Evolutionary conservation across 1,140 invertebrate genomes (phyloP).

Genomic region (Pseudomyrmex sp.): DNA sequence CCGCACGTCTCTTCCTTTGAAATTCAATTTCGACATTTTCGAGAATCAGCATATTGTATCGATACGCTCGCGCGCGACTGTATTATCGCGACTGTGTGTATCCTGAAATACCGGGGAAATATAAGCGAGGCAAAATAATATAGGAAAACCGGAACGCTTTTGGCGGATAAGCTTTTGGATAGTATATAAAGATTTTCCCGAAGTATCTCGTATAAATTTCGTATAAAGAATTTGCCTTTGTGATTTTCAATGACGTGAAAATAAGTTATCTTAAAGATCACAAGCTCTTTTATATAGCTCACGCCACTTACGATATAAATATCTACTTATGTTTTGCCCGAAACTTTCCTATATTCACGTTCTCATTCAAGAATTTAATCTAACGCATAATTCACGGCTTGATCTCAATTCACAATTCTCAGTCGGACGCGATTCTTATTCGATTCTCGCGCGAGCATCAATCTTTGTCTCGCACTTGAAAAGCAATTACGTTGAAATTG

Average conservation of each 20-base stretch:
- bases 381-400: conserved; percentile 51
- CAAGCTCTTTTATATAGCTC: neutral
- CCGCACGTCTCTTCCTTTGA: conserved; percentile 38
- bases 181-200: conserved; percentile 24
- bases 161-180: conserved; percentile 16
- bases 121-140: conserved; percentile 24
- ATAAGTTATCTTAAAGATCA: neutral
- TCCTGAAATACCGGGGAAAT: conserved; percentile 29
- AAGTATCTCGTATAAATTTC: conserved; percentile 29
- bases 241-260: neutral
- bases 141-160: conserved; percentile 12
- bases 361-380: conserved; percentile 40
- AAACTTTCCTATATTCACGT: conserved; percentile 5
- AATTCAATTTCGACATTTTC: conserved; percentile 55
- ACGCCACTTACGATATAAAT: neutral
- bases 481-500: conserved; percentile 62
- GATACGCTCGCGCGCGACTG: conserved; percentile 24
- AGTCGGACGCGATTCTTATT: conserved; percentile 55
- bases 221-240: conserved; percentile 17
- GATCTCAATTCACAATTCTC: conserved; percentile 37
- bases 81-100: conserved; percentile 30
- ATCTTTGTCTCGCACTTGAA: conserved; percentile 55
- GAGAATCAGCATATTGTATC: conserved; percentile 55
- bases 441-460: conserved; percentile 46
- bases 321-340: neutral